Conservation (phyloP, 2,797 vertebrate species). For the Silurus lanzhouensis region DNA sequence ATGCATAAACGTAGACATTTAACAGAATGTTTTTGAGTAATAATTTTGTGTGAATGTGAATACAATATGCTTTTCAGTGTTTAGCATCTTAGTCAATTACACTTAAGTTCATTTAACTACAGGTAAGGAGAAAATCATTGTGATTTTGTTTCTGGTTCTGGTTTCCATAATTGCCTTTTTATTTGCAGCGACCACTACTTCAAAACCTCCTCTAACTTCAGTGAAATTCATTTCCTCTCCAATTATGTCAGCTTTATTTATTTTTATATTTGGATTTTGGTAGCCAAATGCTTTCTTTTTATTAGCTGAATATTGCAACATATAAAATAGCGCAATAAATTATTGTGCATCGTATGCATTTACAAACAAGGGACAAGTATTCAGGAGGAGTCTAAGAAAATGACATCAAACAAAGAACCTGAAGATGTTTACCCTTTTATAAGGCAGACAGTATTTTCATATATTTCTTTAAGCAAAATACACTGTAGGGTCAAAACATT, state of each 20-base stretch:
- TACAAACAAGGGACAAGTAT: background rate
- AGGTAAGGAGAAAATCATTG: background rate
- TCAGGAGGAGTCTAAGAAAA: background rate
- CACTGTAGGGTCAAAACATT: background rate
- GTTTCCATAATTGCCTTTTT: background rate
- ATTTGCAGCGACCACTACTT: background rate
- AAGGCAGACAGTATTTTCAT: background rate
- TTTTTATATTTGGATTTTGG: background rate
- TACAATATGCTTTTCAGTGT: background rate
- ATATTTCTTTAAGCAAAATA: background rate
- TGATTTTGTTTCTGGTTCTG: background rate
- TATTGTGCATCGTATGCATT: background rate
- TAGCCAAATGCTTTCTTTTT: background rate
- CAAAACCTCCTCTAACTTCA: background rate
- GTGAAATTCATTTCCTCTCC: background rate
- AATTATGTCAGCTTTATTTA: background rate
- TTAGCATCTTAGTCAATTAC: background rate
- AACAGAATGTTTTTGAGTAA: background rate
- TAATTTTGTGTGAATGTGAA: background rate
- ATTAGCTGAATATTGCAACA: background rate
- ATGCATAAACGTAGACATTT: background rate
- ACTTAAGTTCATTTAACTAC: background rate
- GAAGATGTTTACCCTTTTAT: background rate
- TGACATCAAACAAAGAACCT: background rate
- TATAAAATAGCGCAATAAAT: background rate